Percentiles rank a stretch among this genome's conserved stretches.
These are phyloP conservation scores for Peromyscus leucopus DNA, from an alignment of 2,113 vertebrate species.

Conservation along the genomic window DNA sequence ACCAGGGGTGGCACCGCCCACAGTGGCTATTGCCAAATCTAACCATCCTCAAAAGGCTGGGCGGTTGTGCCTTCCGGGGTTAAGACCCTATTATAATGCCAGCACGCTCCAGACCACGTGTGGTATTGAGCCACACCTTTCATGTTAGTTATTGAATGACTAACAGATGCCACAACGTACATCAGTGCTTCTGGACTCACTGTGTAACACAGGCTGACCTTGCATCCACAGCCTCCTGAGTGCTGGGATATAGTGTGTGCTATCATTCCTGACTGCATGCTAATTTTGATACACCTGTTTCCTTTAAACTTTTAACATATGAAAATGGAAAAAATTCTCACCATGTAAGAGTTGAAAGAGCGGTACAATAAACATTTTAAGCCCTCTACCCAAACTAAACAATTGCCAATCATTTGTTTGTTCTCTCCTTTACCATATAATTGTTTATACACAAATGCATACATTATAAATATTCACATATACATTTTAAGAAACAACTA, in stretches of 20 bases:
- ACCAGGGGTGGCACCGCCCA: background rate
- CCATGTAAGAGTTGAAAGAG: slow-evolving; percentile 4
- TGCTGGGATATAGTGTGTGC: background rate
- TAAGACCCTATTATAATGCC: background rate
- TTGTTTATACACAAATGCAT: background rate
- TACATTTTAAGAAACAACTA: background rate
- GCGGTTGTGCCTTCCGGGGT: background rate
- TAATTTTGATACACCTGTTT: background rate
- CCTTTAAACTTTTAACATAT: background rate
- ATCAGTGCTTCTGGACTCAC: background rate
- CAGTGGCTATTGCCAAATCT: background rate
- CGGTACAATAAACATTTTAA: background rate
- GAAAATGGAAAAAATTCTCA: background rate
- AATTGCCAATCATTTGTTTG: background rate
- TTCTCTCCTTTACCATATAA: background rate
- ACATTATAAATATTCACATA: background rate
- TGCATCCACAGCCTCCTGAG: background rate
- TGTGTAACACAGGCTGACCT: background rate
- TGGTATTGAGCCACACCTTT: background rate
- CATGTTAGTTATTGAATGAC: background rate
- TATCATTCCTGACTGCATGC: background rate
- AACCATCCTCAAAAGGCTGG: background rate
- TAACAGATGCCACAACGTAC: background rate
- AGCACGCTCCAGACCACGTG: background rate
- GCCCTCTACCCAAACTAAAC: background rate